Evolutionary conservation across 1,140 invertebrate genomes (phyloP), one percentile per base, ranked within the genome.

Genomic region (Drosophila sturtevanti): DNA sequence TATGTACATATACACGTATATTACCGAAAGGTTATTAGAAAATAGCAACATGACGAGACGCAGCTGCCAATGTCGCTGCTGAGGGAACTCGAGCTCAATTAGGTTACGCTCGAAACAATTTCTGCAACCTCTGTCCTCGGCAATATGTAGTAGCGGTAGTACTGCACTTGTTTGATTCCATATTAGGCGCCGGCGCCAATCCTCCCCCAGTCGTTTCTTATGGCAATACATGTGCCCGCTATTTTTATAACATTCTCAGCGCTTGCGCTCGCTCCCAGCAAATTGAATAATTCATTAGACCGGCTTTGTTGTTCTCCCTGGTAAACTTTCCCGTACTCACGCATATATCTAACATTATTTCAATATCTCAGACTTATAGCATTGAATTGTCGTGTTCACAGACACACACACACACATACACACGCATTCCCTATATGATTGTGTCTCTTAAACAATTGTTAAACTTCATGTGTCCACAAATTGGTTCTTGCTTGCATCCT

Each of bases 101-200:
- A 54, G 51, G 51, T 54, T 21, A 22, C 22, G 51, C 22, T 54
- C 22, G 51, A 27, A 54, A 27, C 51, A 54, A 54, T 54, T 27
- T 22, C 22, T 54, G 51, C 51, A 54, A 27, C 51, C 22, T 22
- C 11, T 54, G 22, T 12, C 12, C 12, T 54, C 22, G 21, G 21
- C 22, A 21, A 6, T 31, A n/a, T n/a, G n/a, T n/a, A 31, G 21
- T 24, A 54, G 27, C 22, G 21, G 4, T n/a, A n/a, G 21, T 24
- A 54, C 51, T 54, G 51, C 51, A 54, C 51, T 54, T 54, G 51
- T 54, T 54, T 54, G 51, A 54, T 54, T 54, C 51, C 51, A 54
- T 27, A 22, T 27, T 22, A 12, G 51, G 51, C 51, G 21, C 22
- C 51, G 51, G 51, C 51, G 51, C 22, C 51, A 27, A 14, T 27